Conservation (phyloP, 2,797 vertebrate genomes). For the Monodelphis domestica region DNA sequence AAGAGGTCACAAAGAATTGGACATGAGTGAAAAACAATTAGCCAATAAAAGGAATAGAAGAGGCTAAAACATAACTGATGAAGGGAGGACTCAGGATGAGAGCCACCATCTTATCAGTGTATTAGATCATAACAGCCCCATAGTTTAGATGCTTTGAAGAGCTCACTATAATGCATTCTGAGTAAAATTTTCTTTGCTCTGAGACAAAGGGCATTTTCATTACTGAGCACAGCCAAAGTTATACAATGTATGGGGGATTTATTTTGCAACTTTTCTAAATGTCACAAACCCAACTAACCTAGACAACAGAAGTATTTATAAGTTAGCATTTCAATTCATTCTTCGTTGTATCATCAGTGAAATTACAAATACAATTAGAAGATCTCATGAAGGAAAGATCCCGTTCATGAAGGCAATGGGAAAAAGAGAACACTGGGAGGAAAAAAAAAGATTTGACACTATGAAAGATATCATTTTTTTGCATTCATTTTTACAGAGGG, state of each 20-base stretch:
- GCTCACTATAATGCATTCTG: constrained; percentile 37
- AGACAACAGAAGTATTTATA: constrained; percentile 21
- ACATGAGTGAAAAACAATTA: too few relatives aligned
- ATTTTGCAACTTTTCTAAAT: constrained; percentile 60
- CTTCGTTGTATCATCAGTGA: neutral
- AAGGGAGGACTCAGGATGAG: constrained; percentile 18
- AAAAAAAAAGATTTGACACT: neutral
- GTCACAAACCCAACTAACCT: constrained; percentile 58
- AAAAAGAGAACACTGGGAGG: too few relatives aligned
- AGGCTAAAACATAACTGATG: constrained; percentile 28
- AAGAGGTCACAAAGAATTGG: too few relatives aligned
- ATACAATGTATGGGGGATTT: constrained; percentile 38
- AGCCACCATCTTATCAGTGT: constrained; percentile 4
- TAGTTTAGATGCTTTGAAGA: constrained; percentile 27
- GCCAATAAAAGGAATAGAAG: constrained; percentile 42
- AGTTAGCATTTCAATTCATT: constrained; percentile 50
- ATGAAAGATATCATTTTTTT: neutral
- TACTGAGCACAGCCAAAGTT: constrained; percentile 18
- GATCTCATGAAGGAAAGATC: neutral
- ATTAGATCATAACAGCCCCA: constrained; percentile 17
- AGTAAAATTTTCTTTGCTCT: constrained; percentile 43
- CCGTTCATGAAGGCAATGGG: neutral
- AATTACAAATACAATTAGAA: constrained; percentile 50
- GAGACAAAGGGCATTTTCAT: constrained; percentile 41
- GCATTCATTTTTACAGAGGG: neutral